Evolutionary conservation across 1,140 invertebrate genomes (phyloP), one percentile per base, ranked within the genome.

Genomic region (Papilio xuthus): DNA sequence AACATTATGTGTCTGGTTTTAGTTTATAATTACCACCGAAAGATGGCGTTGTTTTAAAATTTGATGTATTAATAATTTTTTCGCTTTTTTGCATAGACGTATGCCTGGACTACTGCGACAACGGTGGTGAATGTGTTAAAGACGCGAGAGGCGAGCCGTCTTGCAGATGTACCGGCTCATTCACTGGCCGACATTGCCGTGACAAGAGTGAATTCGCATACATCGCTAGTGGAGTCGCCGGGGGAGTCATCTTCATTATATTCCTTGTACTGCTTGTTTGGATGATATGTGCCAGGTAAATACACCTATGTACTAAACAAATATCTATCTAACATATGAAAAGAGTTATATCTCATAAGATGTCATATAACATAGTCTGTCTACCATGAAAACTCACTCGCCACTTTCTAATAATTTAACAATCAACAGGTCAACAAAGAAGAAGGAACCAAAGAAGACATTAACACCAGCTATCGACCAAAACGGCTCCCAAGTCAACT

Each of bases 131-230:
- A 28, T 99, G 98, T 90, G 95, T 98, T 13, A 99, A 98, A 88
- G 97, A 98, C 87, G 94, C 95, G 0, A 94, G 97, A 79, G 97
- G 97, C 1, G 96, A 97, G 86, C 98, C 98, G 0, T 96, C 97
- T 0, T 99, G 98, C 88, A 95, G 97, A 79, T 99, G 98, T 88
- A 96, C 97, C 8, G 97, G 98, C 1, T 98, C 98, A 74, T 99
- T 98, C 93, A 98, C 97, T 15, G 98, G 98, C n/a, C 96, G 97
- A 81, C 96, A 97, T 79, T 99, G 98, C 86, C 95, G 96, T 6
- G 97, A 98, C 84, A 98, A 98, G 89, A 98, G 97, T 1, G 97
- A 98, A 86, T 99, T 99, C 91, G 98, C 98, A 6, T 99, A 99
- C 91, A 98, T 99, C 79, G 98, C 98, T 26, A 97, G 98, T 13